Percentiles rank a stretch among this genome's conserved stretches.
Evolutionary conservation across 2,113 vertebrate genomes (phyloP).

Genomic region (Dinomys branickii): DNA sequence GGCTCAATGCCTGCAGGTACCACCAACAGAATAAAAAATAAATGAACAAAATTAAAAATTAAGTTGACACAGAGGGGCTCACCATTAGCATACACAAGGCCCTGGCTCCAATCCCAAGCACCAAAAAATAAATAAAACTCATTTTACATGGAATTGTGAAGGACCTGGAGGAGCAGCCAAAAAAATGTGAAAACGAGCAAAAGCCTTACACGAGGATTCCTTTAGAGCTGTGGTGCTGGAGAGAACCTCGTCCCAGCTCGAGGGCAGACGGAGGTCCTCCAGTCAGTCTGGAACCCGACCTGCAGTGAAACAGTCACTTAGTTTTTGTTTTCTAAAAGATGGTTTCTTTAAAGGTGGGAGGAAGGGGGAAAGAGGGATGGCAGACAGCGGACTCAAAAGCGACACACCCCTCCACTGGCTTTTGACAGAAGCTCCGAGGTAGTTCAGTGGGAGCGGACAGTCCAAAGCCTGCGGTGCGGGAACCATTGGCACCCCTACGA

Average conservation of each 20-base stretch:
- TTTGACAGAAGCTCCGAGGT: not conserved
- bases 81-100: too few species aligned
- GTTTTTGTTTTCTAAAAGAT: too few species aligned
- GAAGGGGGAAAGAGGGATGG: not conserved
- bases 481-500: not conserved
- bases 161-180: too few species aligned
- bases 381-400: not conserved
- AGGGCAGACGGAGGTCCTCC: not conserved
- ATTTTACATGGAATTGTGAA: too few species aligned
- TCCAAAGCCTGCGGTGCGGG: not conserved
- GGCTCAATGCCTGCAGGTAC: too few species aligned
- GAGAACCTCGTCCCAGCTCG: not conserved
- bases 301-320: not conserved
- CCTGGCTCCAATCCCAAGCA: not conserved
- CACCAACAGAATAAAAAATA: too few species aligned
- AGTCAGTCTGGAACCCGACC: not conserved
- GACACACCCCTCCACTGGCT: not conserved
- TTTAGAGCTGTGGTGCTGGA: not conserved
- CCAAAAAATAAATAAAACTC: not conserved
- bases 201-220: too few species aligned
- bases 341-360: not conserved
- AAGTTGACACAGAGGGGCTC: too few species aligned
- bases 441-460: not conserved
- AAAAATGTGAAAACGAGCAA: too few species aligned
- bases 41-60: too few species aligned